These are phyloP conservation scores for Drosophila meridionalis DNA, from an alignment of 2,888 invertebrate genomes.

Conservation along the genomic window DNA sequence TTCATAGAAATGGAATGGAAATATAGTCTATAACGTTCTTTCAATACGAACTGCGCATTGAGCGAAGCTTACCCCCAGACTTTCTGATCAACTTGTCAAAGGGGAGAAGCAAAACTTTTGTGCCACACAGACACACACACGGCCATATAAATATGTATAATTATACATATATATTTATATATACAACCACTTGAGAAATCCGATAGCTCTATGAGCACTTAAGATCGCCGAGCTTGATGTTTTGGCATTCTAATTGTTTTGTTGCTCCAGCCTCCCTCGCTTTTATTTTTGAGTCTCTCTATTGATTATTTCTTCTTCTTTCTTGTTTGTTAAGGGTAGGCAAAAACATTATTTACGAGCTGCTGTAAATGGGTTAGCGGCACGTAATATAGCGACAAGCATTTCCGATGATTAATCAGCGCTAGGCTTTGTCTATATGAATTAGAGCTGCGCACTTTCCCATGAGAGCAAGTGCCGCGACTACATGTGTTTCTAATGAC, in stretches of 20 bases:
- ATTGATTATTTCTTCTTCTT: conserved; percentile 24
- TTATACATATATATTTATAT: not conserved
- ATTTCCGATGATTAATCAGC: conserved; percentile 72
- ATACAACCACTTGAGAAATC: conserved; percentile 67
- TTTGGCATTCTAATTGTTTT: conserved; percentile 55
- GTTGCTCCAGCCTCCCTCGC: conserved; percentile 43
- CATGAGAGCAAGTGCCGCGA: conserved; percentile 44
- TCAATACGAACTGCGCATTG: conserved; percentile 38
- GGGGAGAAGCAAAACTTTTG: conserved; percentile 54
- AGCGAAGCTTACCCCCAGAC: conserved; percentile 55
- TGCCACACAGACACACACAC: conserved; percentile 1
- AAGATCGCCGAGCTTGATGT: conserved; percentile 75
- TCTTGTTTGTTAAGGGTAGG: conserved; percentile 40
- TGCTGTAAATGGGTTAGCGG: conserved; percentile 75
- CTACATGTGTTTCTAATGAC: conserved; percentile 67
- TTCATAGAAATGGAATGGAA: conserved; percentile 42
- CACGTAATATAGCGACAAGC: conserved; percentile 75
- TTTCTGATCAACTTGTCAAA: conserved; percentile 46
- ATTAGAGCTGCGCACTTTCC: conserved; percentile 57
- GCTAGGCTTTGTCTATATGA: conserved; percentile 33
- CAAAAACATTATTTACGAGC: conserved; percentile 67
- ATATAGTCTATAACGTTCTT: conserved; percentile 56
- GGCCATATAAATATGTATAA: no score
- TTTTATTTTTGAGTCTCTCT: conserved; percentile 21
- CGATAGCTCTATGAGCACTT: conserved; percentile 73